Evolutionary conservation across 2,888 invertebrate genomes (phyloP), one percentile per base, ranked within the genome.

Genomic region (Cheilosia grossa): DNA sequence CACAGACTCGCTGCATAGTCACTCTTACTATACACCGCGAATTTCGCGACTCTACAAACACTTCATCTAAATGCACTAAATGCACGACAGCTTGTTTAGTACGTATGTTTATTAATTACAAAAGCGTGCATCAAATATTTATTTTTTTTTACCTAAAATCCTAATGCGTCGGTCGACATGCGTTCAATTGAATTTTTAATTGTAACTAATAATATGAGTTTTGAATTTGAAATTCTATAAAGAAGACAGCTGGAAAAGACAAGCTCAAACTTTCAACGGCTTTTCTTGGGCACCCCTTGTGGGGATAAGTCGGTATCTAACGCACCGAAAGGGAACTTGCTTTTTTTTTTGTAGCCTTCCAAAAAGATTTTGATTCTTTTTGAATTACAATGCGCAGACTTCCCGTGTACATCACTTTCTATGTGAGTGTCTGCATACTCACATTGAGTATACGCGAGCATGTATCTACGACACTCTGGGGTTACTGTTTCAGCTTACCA

Each of bases 161-260:
- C 59, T 67, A 42, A 59, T 24, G 63, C 66, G 40, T 51, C 59
- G 37, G 47, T 17, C 53, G 49, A 66, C 49, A 79, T 70, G 64
- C 69, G 74, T 64, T 80, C 70, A 75, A 72, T 81, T 81, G 85
- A 81, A 81, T 81, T 85, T 81, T 75, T 77, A 21, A 72, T 80
- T 72, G 59, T 58, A 63, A 30, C 54, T 79, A 70, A 77, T 73
- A 58, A 78, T 47, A 21, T 37, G 42, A 63, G 51, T 17, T 27
- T 27, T 44, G 37, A 63, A 66, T 37, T 3, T 19, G 49, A 67
- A 67, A 27, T 72, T 47, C 6, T 17, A n/a, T n/a, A 30, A 15
- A 21, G 21, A 19, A 19, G 17, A 40, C 5, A 17, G 9, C 30
- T 30, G 30, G 30, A 30, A 47, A 19, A 21, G 10, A 37, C 13